A percentile compares a stretch with the other conserved stretches of the same genome.
These are phyloP conservation scores for Thera britannica DNA, from an alignment of 2,888 invertebrate genomes.

Conservation along the genomic window DNA sequence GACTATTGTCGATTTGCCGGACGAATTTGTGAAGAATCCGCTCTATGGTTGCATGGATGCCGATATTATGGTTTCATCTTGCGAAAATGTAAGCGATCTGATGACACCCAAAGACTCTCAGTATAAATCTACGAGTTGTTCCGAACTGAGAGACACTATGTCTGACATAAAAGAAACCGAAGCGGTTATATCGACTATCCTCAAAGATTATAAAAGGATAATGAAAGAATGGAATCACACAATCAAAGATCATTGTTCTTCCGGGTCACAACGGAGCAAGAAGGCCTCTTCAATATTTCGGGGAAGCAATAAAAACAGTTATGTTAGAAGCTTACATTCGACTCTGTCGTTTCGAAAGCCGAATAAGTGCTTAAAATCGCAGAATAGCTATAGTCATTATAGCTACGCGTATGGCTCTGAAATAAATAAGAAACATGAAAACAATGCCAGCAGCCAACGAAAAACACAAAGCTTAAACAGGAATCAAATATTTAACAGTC, in stretches of 20 bases:
- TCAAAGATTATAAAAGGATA: slow-evolving; percentile 77
- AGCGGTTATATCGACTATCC: slow-evolving; percentile 64
- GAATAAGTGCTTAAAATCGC: slow-evolving; percentile 59
- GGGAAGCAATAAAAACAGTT: slow-evolving; percentile 66
- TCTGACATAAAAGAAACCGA: slow-evolving; percentile 56
- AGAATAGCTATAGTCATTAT: slow-evolving; percentile 57
- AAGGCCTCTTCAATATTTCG: slow-evolving; percentile 57
- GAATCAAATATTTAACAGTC: slow-evolving; percentile 62
- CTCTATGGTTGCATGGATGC: slow-evolving; percentile 71
- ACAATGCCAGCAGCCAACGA: slow-evolving; percentile 45
- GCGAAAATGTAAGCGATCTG: slow-evolving; percentile 64
- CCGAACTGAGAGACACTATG: slow-evolving; percentile 73
- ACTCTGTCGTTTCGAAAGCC: slow-evolving; percentile 67
- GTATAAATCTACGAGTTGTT: slow-evolving; percentile 72
- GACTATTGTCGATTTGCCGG: slow-evolving; percentile 68
- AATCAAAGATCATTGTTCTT: slow-evolving; percentile 69
- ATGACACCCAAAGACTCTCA: slow-evolving; percentile 70
- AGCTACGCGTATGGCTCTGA: slow-evolving; percentile 61
- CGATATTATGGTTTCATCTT: slow-evolving; percentile 60
- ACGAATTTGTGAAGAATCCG: slow-evolving; percentile 73
- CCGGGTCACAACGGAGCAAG: slow-evolving; percentile 59
- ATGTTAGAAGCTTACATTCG: slow-evolving; percentile 70
- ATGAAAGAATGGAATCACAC: slow-evolving; percentile 82
- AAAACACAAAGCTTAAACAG: slow-evolving; percentile 66
- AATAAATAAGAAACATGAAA: slow-evolving; percentile 54